A percentile compares a stretch with the other conserved stretches of the same genome.
Conservation (phyloP, 2,113 vertebrate genomes). For the Antechinus flavipes region DNA sequence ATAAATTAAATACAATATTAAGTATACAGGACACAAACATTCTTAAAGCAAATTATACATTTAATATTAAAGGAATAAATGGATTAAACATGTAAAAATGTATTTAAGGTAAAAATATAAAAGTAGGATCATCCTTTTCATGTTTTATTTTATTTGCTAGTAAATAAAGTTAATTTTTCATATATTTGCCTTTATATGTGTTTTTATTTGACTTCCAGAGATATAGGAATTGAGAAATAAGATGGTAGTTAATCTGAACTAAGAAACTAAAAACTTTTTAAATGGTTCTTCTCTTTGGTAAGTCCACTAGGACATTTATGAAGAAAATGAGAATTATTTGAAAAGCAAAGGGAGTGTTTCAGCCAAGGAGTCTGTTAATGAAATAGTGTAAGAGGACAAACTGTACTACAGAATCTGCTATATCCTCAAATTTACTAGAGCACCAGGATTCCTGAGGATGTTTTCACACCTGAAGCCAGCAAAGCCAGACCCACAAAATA, state of each 20-base stretch:
- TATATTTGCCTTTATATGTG: background rate
- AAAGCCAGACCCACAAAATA: background rate
- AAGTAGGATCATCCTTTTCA: background rate
- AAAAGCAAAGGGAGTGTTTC: background rate
- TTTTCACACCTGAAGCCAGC: background rate
- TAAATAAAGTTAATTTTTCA: background rate
- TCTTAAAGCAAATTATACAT: background rate
- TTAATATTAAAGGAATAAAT: background rate
- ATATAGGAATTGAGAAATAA: background rate
- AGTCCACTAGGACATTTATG: background rate
- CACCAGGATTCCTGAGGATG: background rate
- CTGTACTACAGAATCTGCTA: background rate
- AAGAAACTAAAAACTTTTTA: background rate
- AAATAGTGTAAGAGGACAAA: background rate
- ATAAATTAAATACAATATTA: too few relatives aligned
- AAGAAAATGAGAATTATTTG: background rate
- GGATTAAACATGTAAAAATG: background rate
- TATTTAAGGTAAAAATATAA: background rate
- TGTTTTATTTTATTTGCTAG: background rate
- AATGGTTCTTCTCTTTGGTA: background rate
- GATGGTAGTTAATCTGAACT: background rate
- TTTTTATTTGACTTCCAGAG: background rate
- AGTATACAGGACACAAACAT: background rate
- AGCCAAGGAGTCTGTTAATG: background rate
- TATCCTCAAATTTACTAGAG: background rate